A percentile compares a stretch with the other conserved stretches of the same genome.
Evolutionary conservation across 2,888 invertebrate genomes (phyloP).

Genomic region (Zeuzera pyrina): DNA sequence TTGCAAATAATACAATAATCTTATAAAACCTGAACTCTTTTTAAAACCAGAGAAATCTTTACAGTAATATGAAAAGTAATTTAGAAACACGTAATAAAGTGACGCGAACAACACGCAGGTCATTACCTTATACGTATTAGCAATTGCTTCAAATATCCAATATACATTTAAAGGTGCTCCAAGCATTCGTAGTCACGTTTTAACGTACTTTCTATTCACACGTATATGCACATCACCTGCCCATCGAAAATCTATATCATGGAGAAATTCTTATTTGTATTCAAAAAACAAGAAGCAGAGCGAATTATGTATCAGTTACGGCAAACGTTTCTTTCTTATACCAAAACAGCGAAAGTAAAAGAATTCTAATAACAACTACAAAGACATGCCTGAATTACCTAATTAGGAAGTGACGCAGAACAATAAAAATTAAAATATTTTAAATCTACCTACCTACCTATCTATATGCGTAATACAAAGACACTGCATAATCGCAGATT

Average conservation of each 20-base stretch:
- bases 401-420: conserved; percentile 25
- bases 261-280: conserved; percentile 65
- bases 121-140: too few relatives aligned
- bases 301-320: conserved; percentile 42
- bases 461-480: too few relatives aligned
- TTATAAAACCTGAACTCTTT: too few relatives aligned
- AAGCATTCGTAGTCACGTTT: conserved; percentile 17
- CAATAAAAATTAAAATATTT: conserved; percentile 10
- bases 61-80: too few relatives aligned
- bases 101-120: too few relatives aligned
- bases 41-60: too few relatives aligned
- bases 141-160: too few relatives aligned
- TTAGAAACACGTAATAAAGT: too few relatives aligned
- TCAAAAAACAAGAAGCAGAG: conserved; percentile 37
- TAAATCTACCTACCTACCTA: conserved; percentile 9
- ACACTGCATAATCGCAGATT: too few relatives aligned
- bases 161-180: too few relatives aligned
- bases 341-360: conserved; percentile 36
- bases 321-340: conserved; percentile 35
- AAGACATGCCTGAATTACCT: conserved; percentile 23
- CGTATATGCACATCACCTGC: conserved; percentile 29
- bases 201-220: conserved; percentile 53
- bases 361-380: conserved; percentile 22
- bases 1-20: too few relatives aligned
- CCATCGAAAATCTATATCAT: conserved; percentile 41